Evolutionary conservation across 1,140 invertebrate genomes (phyloP).

Genomic region (Psix sp.): DNA sequence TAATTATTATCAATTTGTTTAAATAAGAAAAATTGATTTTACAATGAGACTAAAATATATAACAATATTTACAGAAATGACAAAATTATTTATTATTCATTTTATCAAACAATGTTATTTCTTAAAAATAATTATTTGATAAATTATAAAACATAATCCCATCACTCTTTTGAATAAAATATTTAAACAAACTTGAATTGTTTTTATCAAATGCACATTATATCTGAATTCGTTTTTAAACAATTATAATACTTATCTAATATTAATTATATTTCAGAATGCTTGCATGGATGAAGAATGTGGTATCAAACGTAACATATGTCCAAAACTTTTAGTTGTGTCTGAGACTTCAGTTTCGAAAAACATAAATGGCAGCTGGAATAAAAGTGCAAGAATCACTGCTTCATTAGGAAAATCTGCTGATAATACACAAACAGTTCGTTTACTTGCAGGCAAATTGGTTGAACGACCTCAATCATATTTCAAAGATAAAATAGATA

Average conservation of each 20-base stretch:
- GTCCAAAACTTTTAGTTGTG: conserved; percentile 68
- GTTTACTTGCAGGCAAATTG: conserved; percentile 85
- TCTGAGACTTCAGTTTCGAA: conserved; percentile 58
- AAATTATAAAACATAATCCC: too few species aligned
- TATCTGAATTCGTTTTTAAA: too few species aligned
- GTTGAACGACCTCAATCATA: conserved; percentile 88
- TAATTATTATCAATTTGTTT: too few species aligned
- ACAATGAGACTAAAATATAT: too few species aligned
- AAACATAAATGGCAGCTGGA: conserved; percentile 78
- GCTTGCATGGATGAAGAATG: conserved; percentile 83
- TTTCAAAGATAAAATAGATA: conserved; percentile 93
- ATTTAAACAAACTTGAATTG: too few species aligned
- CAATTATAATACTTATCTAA: conserved; percentile 2
- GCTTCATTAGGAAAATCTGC: conserved; percentile 7
- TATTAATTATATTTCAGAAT: conserved; percentile 65
- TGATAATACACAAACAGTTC: conserved; percentile 70
- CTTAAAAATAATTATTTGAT: too few species aligned
- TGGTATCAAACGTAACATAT: conserved; percentile 80
- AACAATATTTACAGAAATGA: too few species aligned
- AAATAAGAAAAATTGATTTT: too few species aligned
- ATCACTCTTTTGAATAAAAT: too few species aligned
- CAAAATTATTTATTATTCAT: too few species aligned
- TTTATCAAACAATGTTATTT: too few species aligned
- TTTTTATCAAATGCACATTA: too few species aligned
- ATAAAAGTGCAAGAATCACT: conserved; percentile 64